Evolutionary conservation across 2,888 invertebrate genomes (phyloP).

Genomic region (Trachelus iudaicus): DNA sequence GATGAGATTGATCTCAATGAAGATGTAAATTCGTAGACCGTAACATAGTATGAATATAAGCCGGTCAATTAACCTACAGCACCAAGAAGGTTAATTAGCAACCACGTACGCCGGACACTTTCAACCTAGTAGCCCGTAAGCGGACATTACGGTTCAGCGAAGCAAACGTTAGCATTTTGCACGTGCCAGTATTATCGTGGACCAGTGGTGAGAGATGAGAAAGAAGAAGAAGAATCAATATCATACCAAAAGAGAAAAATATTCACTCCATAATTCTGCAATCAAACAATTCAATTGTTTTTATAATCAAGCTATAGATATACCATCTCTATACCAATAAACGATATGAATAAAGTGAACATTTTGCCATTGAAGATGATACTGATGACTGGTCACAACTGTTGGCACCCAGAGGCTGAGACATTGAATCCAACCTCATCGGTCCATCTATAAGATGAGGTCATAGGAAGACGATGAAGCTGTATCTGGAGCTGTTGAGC

Average conservation of each 20-base stretch:
- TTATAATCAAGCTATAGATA: not conserved
- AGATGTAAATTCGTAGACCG: not conserved
- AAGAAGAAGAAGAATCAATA: not conserved
- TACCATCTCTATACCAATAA: not conserved
- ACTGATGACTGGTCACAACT: not conserved
- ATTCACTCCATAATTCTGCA: not conserved
- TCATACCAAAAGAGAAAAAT: not conserved
- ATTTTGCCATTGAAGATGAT: not conserved
- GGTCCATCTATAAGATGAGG: not conserved
- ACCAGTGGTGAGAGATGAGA: not conserved
- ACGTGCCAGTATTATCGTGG: not conserved
- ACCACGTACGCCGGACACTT: constrained; percentile 47
- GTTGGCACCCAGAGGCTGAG: not conserved
- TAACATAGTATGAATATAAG: not conserved
- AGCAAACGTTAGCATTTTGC: not conserved
- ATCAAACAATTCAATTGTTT: not conserved
- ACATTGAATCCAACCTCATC: not conserved
- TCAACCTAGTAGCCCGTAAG: constrained; percentile 45
- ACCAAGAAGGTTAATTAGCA: constrained; percentile 53
- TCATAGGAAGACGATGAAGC: not conserved
- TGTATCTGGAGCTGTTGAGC: not conserved
- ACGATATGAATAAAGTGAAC: not conserved
- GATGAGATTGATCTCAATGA: not conserved
- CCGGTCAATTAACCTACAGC: constrained; percentile 17
- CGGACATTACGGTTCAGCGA: constrained; percentile 46